Evolutionary conservation across 2,113 vertebrate genomes (phyloP).

Genomic region (Rana temporaria): DNA sequence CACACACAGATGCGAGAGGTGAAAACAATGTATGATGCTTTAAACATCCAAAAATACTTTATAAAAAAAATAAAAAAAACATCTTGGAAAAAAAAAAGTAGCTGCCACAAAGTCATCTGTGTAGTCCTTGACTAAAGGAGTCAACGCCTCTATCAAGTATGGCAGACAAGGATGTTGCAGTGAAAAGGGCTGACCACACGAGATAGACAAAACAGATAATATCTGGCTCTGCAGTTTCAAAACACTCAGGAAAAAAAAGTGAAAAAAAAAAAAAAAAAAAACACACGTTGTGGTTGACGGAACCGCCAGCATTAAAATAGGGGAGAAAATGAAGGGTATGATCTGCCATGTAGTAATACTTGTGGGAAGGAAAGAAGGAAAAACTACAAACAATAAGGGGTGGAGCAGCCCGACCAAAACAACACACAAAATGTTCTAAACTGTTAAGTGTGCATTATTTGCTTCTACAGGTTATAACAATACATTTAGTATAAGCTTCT

Average conservation of each 20-base stretch:
- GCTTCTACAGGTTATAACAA: too few relatives aligned
- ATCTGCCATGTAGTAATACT: not conserved
- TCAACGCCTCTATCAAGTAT: not conserved
- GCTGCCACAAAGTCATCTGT: not conserved
- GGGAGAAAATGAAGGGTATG: too few relatives aligned
- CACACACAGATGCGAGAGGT: too few relatives aligned
- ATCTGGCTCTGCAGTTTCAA: not conserved
- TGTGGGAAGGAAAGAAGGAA: not conserved
- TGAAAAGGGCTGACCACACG: not conserved
- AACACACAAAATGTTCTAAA: conserved; percentile 6
- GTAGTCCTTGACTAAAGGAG: not conserved
- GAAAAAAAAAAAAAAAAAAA: too few relatives aligned
- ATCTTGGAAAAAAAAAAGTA: not conserved
- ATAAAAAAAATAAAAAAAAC: too few relatives aligned
- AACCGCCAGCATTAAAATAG: not conserved
- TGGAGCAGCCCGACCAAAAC: conserved; percentile 25
- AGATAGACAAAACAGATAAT: not conserved
- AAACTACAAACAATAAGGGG: conserved; percentile 32
- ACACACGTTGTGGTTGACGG: not conserved
- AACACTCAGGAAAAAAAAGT: not conserved
- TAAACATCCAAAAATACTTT: too few relatives aligned
- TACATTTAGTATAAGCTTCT: too few relatives aligned
- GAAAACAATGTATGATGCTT: too few relatives aligned
- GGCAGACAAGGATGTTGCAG: not conserved
- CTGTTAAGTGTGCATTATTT: not conserved